Evolutionary conservation across 1,140 invertebrate genomes (phyloP).

Genomic region (Heliconius hewitsoni): DNA sequence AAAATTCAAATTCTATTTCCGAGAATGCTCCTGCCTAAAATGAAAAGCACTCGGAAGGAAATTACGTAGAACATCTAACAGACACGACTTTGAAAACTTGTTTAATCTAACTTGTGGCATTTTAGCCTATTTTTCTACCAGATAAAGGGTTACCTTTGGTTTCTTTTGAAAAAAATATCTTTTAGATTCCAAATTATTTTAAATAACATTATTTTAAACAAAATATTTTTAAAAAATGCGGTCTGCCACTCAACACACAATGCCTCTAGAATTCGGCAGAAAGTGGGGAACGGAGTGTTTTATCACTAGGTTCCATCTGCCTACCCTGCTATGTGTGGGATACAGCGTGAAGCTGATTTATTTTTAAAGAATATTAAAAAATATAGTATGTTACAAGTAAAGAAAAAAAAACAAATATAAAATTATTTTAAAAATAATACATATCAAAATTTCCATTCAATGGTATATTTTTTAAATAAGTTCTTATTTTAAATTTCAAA

Average conservation of each 20-base stretch:
- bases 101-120: constrained; percentile 65
- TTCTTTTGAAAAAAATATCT: not conserved
- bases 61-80: constrained; percentile 49
- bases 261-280: no score
- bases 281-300: no score
- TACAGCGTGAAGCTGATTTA: no score
- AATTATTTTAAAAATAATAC: not conserved
- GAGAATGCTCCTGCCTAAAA: constrained; percentile 30
- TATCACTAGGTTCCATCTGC: no score
- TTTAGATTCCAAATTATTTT: no score
- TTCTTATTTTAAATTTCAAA: not conserved
- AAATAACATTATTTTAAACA: no score
- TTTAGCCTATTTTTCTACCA: constrained; percentile 38
- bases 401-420: not conserved
- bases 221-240: not conserved
- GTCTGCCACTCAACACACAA: no score
- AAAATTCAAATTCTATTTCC: constrained; percentile 35
- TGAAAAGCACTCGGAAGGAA: constrained; percentile 45
- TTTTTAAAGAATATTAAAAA: not conserved
- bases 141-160: constrained; percentile 11
- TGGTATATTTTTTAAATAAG: not conserved
- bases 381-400: not conserved
- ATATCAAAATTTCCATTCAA: not conserved
- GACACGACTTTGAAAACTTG: constrained; percentile 51
- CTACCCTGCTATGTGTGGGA: no score